These are phyloP conservation scores for Polyommatus icarus DNA, from an alignment of 2,888 invertebrate species.

Conservation along the genomic window DNA sequence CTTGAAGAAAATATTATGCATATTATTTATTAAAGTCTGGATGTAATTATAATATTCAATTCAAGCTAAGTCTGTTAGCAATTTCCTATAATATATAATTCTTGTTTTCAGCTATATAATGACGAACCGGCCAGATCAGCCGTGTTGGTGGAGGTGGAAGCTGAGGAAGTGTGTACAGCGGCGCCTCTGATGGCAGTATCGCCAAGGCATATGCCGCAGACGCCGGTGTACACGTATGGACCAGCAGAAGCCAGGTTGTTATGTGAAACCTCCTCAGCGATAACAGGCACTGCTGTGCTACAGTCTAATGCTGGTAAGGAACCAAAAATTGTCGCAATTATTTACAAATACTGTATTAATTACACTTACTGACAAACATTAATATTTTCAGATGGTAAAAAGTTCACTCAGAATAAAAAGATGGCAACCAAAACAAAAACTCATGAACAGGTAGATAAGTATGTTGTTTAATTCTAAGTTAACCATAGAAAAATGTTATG, in stretches of 20 bases:
- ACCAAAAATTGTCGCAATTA: background rate
- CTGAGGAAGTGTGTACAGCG: slow-evolving; percentile 89
- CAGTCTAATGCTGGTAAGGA: slow-evolving; percentile 64
- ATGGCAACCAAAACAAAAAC: slow-evolving; percentile 54
- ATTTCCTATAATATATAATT: background rate
- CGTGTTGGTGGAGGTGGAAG: slow-evolving; percentile 89
- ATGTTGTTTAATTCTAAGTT: slow-evolving; percentile 36
- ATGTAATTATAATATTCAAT: no score
- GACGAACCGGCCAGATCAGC: slow-evolving; percentile 84
- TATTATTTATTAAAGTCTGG: background rate
- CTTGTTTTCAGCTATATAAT: slow-evolving; percentile 50
- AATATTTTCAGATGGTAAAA: slow-evolving; percentile 57
- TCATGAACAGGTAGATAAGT: slow-evolving; percentile 63
- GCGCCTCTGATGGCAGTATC: slow-evolving; percentile 84
- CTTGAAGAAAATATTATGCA: background rate
- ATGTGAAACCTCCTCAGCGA: slow-evolving; percentile 69
- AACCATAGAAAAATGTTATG: background rate
- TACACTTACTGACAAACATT: background rate
- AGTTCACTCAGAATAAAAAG: slow-evolving; percentile 52
- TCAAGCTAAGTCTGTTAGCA: no score
- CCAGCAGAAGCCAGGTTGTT: slow-evolving; percentile 79
- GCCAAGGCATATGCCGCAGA: slow-evolving; percentile 83
- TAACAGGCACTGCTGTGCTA: slow-evolving; percentile 70
- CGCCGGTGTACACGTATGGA: slow-evolving; percentile 86
- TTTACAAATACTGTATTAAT: no score